Evolutionary conservation across 2,113 vertebrate genomes (phyloP), one percentile per base, ranked within the genome.

Genomic region (Pelusios castaneus): DNA sequence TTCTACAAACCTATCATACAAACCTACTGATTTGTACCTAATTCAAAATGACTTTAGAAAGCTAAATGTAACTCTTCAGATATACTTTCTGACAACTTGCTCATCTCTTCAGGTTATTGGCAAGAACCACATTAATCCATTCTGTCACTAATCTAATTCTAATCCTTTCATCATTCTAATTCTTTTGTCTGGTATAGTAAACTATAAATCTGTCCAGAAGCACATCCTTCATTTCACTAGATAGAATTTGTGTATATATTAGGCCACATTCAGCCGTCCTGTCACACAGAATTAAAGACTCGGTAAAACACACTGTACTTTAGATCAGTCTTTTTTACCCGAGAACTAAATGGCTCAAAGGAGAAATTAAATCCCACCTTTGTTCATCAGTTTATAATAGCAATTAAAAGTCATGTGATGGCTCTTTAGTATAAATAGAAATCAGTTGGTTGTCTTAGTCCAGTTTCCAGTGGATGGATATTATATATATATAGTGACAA

Each of bases 51-150:
- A 95, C 91, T 95, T 92, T 2, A 90, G 91, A 90, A 95, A 85
- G 88, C 63, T 87, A 77, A 92, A 80, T 25, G 45, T 55, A 87
- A 73, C 80, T 91, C 91, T 81, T 27, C 10, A 4, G 81, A 73
- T 89, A 93, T 96, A 79, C 78, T 93, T 95, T 94, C 84, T 97
- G 96, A 97, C 94, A 96, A 91, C 56, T 95, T 84, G 86, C 80
- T 95, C 54, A 85, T 95, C 89, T 94, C 94, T 94, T 87, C 49
- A 6, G 58, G 56, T 95, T 95, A 89, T 92, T 93, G 94, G 88
- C 92, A 95, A 95, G 94, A 92, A 77, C 80, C 88, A 80, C 27
- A 0, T 84, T 95, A 95, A 95, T 45, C 83, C 49, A 13, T 90
- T 92, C 92, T 95, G 91, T 92, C 94, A 93, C 88, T 90, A 88